A percentile compares a stretch with the other conserved stretches of the same genome.
These are phyloP conservation scores for Lanius ludovicianus DNA, from an alignment of 2,113 vertebrate species.

Conservation along the genomic window DNA sequence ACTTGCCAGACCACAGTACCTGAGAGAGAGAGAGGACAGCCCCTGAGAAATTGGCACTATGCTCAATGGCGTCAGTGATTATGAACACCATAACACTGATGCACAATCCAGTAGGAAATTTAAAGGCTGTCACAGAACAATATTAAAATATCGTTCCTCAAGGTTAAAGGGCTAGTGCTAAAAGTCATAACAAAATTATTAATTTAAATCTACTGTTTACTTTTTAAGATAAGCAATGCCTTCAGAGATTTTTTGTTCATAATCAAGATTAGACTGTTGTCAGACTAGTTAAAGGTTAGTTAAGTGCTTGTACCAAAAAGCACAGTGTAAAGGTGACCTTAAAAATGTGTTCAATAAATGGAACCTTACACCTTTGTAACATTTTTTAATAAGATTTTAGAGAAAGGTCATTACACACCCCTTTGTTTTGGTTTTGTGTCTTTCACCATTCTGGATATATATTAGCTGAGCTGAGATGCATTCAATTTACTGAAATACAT, in stretches of 20 bases:
- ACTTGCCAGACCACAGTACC: not conserved
- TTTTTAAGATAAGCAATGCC: not conserved
- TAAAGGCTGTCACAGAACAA: not conserved
- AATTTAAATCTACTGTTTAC: not conserved
- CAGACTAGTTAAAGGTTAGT: not conserved
- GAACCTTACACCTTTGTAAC: not conserved
- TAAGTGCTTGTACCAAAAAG: not conserved
- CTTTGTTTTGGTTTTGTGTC: not conserved
- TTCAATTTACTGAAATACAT: not conserved
- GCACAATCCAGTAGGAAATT: not conserved
- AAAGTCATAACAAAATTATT: not conserved
- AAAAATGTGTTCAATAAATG: not conserved
- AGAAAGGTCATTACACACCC: not conserved
- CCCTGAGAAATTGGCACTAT: not conserved
- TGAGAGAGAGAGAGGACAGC: not conserved
- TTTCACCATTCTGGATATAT: not conserved
- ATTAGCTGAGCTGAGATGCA: not conserved
- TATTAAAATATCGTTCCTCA: not conserved
- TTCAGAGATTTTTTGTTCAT: not conserved
- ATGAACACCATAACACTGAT: not conserved
- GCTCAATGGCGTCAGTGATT: not conserved
- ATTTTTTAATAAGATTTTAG: not conserved
- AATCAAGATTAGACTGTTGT: not conserved
- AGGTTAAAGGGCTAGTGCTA: not conserved
- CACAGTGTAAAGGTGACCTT: not conserved